Percentiles rank a stretch among this genome's conserved stretches.
phyloP scores from a whole-genome alignment of 2,888 invertebrate genomes.

The Oligia fasciuncula region DNA sequence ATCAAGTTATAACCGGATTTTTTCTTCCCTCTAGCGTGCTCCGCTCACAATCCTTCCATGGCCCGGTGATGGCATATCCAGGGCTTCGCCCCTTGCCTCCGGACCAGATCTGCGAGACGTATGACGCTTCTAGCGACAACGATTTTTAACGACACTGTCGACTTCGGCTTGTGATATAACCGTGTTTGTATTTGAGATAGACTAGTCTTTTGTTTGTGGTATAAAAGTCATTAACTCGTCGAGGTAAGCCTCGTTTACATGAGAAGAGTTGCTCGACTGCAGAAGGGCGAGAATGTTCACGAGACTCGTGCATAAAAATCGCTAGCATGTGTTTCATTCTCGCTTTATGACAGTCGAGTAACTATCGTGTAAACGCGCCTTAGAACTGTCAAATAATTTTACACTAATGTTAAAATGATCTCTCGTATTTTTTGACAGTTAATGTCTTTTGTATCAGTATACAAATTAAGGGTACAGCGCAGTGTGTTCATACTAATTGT shows the following conservation, averaged over 20 bases:
- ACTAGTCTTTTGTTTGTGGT: slow-evolving; percentile 50
- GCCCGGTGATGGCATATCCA: slow-evolving; percentile 85
- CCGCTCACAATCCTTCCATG: slow-evolving; percentile 91
- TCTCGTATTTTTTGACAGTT: slow-evolving; percentile 23
- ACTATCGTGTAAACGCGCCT: slow-evolving; percentile 7
- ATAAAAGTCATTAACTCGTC: slow-evolving; percentile 32
- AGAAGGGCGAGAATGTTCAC: background rate
- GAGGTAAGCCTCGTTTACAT: slow-evolving; percentile 8
- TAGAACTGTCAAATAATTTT: slow-evolving; percentile 28
- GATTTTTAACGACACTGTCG: slow-evolving; percentile 82
- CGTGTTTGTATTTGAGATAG: slow-evolving; percentile 55
- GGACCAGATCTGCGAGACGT: slow-evolving; percentile 81
- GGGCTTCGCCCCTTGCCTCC: slow-evolving; percentile 79
- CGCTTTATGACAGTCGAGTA: background rate
- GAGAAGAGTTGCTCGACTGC: background rate
- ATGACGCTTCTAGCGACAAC: slow-evolving; percentile 89
- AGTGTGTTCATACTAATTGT: slow-evolving; percentile 64
- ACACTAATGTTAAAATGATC: slow-evolving; percentile 44
- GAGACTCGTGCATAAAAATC: background rate
- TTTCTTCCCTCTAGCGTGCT: slow-evolving; percentile 86
- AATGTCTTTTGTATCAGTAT: slow-evolving; percentile 51
- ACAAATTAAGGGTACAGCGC: slow-evolving; percentile 53
- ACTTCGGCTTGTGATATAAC: slow-evolving; percentile 61
- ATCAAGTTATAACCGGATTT: slow-evolving; percentile 8
- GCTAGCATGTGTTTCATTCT: background rate